Evolutionary conservation across 2,797 vertebrate species (phyloP), one percentile per base, ranked within the genome.

Genomic region (Meriones psammophilus): DNA sequence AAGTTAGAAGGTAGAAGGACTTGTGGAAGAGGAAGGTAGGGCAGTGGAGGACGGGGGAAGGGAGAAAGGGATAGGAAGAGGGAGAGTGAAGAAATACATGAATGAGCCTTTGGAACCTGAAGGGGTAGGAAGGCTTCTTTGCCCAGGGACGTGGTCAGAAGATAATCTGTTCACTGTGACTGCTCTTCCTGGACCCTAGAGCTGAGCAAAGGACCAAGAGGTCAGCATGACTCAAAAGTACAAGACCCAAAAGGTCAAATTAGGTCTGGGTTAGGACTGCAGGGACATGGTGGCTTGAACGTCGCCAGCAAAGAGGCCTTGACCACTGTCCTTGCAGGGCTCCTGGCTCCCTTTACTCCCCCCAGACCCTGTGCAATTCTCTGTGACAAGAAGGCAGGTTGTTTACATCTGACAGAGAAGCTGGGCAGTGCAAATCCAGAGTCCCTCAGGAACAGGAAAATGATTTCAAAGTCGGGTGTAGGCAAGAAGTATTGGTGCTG

Each of bases 101-200:
- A 58, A 0, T 10, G 30, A 39, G 58, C 73, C 42, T 46, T n/a
- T 30, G 42, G 58, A 73, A 30, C 50, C 33, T 50, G 73, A 26
- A 26, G 8, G 30, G 30, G 30, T 66, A 33, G 30, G 58, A 64
- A 24, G 30, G 30, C 60, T 42, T 50, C 42, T 10, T 86, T 96
- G 62, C 79, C 39, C 89, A 69, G 95, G 95, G 85, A 97, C 92
- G 92, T 97, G 97, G 0, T 68, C 97, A 92, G 54, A n/a, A 94
- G 89, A 74, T 62, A 50, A 79, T 78, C 71, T 81, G 62, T 66
- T 80, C 80, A 33, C 56, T 60, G 0, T 13, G 68, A 46, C 22
- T 50, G 36, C 92, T 92, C 79, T 76, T 93, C 88, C 56, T 39
- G 3, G 13, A 77, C 80, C 28, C 28, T 22, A 33, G 17, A 2